phyloP scores from a whole-genome alignment of 1,140 invertebrate genomes.

The Lasioglossum baleicum region DNA sequence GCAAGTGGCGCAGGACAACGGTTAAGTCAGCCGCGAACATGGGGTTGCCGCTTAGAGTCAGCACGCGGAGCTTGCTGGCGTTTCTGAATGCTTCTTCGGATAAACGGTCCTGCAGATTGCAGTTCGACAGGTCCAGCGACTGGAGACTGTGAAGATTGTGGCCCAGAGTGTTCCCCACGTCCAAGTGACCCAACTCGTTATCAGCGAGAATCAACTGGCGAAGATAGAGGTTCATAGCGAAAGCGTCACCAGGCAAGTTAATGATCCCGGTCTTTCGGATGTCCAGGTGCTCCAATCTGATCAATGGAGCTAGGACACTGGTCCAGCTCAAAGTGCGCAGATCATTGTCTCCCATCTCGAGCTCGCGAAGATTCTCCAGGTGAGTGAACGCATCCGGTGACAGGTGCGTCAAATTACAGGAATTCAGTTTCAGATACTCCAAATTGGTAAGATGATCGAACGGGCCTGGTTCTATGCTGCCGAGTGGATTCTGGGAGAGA shows the following conservation, averaged over 20 bases:
- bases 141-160: constrained; percentile 84
- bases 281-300: constrained; percentile 84
- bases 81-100: constrained; percentile 86
- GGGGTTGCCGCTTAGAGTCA: constrained; percentile 85
- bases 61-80: constrained; percentile 83
- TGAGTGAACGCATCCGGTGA: constrained; percentile 81
- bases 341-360: constrained; percentile 84
- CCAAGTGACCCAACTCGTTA: constrained; percentile 84
- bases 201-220: constrained; percentile 84
- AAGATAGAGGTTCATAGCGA: constrained; percentile 84
- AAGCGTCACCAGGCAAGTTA: constrained; percentile 84
- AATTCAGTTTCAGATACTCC: constrained; percentile 84
- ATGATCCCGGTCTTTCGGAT: constrained; percentile 83
- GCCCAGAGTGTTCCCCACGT: constrained; percentile 84
- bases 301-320: constrained; percentile 81
- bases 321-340: constrained; percentile 83
- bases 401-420: constrained; percentile 83
- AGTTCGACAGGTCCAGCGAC: constrained; percentile 85
- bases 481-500: constrained; percentile 85
- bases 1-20: constrained; percentile 84
- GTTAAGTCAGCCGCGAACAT: constrained; percentile 85
- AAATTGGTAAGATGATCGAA: constrained; percentile 84
- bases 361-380: constrained; percentile 82
- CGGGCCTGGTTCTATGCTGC: constrained; percentile 80
- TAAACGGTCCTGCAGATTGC: constrained; percentile 84